phyloP scores from a whole-genome alignment of 1,140 invertebrate genomes.

The Pogonomyrmex californicus region DNA sequence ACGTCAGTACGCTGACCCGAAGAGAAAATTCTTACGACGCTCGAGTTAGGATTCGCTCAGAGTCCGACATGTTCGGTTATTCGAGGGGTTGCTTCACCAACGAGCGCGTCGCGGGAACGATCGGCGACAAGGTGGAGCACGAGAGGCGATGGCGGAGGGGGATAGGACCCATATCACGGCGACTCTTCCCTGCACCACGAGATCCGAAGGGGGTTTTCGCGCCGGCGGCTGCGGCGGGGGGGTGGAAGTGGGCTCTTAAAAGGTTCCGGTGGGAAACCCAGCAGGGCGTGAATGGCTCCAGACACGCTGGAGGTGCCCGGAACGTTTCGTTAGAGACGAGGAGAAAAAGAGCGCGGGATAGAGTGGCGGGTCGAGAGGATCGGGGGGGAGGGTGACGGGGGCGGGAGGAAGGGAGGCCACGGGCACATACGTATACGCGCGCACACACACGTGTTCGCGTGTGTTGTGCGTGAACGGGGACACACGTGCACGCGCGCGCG shows the following conservation, averaged over 20 bases:
- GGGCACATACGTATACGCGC: background rate
- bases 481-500: conserved; percentile 57
- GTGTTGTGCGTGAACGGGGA: conserved; percentile 44
- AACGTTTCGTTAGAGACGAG: conserved; percentile 63
- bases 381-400: background rate
- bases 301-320: conserved; percentile 75
- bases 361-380: background rate
- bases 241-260: conserved; percentile 81
- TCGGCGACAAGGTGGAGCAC: conserved; percentile 36
- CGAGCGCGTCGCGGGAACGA: conserved; percentile 61
- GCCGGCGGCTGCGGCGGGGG: conserved; percentile 74
- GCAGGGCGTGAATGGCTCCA: conserved; percentile 79
- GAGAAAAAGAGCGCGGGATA: conserved; percentile 19
- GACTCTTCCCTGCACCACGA: conserved; percentile 50
- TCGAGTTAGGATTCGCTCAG: conserved; percentile 19
- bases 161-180: conserved; percentile 48
- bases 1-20: background rate
- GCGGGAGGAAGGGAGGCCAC: background rate
- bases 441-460: conserved; percentile 21
- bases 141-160: background rate
- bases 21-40: background rate
- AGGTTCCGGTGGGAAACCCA: conserved; percentile 81
- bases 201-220: conserved; percentile 78
- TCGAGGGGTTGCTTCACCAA: conserved; percentile 65
- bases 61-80: conserved; percentile 32